Evolutionary conservation across 2,113 vertebrate species (phyloP).

Genomic region (Sclerurus mexicanus): DNA sequence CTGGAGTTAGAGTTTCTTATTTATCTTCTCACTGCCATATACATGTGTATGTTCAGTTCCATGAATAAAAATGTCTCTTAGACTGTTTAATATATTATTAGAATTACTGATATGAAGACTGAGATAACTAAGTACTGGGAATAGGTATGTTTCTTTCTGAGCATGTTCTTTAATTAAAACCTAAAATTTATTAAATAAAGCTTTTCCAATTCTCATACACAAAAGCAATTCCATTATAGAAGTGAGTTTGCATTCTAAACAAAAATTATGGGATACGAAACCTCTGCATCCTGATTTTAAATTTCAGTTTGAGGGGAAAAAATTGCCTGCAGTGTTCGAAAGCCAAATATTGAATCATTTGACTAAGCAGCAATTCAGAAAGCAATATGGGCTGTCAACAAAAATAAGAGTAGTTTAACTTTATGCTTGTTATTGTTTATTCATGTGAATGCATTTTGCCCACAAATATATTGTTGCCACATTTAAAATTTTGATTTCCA

Average conservation of each 20-base stretch:
- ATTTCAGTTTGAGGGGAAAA: neutral
- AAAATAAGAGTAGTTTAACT: constrained; percentile 14
- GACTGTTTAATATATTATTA: neutral
- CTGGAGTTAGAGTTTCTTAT: neutral
- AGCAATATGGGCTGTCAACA: constrained; percentile 16
- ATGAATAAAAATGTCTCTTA: neutral
- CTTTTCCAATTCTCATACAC: neutral
- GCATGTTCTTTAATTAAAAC: neutral
- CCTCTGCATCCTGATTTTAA: neutral
- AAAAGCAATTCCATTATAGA: neutral
- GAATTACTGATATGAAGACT: neutral
- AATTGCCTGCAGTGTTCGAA: neutral
- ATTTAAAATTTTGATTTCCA: neutral
- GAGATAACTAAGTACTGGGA: neutral
- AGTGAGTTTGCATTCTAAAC: neutral
- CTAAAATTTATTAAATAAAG: neutral
- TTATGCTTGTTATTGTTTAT: neutral
- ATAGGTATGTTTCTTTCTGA: neutral
- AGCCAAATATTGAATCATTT: constrained; percentile 8
- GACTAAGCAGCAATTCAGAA: constrained; percentile 22
- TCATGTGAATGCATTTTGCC: neutral
- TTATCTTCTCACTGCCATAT: neutral
- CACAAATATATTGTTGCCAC: neutral
- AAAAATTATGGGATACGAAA: neutral
- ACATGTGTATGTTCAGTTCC: neutral